Evolutionary conservation across 2,797 vertebrate genomes (phyloP).

Genomic region (Tachyglossus aculeatus): DNA sequence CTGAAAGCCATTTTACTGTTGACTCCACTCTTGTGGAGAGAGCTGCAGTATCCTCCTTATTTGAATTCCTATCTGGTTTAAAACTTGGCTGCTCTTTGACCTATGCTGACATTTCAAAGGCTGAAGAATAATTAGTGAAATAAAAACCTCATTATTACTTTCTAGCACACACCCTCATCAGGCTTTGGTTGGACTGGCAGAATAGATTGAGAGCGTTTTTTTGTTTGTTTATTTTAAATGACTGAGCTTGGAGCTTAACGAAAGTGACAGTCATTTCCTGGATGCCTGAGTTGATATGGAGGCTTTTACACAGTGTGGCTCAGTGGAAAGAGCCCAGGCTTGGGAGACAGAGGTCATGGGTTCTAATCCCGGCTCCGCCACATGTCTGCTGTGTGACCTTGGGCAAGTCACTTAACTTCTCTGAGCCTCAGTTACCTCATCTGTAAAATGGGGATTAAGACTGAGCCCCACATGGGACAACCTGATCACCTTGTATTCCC

Average conservation of each 20-base stretch:
- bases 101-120: conserved; percentile 70
- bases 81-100: conserved; percentile 66
- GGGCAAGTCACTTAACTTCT: too few relatives aligned
- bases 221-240: conserved; percentile 46
- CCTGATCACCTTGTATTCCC: too few relatives aligned
- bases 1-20: conserved; percentile 43
- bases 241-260: conserved; percentile 45
- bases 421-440: too few relatives aligned
- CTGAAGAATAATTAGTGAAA: conserved; percentile 73
- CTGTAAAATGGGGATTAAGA: too few relatives aligned
- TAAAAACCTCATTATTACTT: conserved; percentile 69
- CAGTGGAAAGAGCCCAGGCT: too few relatives aligned
- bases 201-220: conserved; percentile 46
- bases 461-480: too few relatives aligned
- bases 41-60: conserved; percentile 46
- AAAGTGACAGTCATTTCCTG: conserved; percentile 32
- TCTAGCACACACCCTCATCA: conserved; percentile 59
- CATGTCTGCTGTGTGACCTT: too few relatives aligned
- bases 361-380: too few relatives aligned
- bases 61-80: conserved; percentile 64
- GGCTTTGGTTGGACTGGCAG: conserved; percentile 48
- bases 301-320: too few relatives aligned
- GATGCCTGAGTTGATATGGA: conserved; percentile 29
- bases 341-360: too few relatives aligned
- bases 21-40: conserved; percentile 38